These are phyloP conservation scores for Megaustenia siamemsis DNA, from an alignment of 2,888 invertebrate species.

Conservation along the genomic window DNA sequence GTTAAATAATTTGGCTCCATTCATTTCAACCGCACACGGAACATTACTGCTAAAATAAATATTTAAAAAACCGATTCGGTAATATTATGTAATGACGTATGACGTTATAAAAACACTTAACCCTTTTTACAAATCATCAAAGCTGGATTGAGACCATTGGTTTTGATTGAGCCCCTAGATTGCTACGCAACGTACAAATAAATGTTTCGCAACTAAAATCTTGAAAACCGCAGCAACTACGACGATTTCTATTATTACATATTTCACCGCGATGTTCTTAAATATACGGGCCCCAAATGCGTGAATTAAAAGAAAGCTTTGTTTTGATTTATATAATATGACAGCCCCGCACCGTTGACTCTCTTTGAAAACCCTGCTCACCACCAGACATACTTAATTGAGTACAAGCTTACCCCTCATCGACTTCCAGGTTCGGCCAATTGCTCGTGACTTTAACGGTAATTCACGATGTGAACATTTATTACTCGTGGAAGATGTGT, in stretches of 20 bases:
- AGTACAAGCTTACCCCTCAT: background rate
- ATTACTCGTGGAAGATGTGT: constrained; percentile 24
- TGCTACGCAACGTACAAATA: background rate
- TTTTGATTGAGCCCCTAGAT: background rate
- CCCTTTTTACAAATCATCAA: too few species aligned
- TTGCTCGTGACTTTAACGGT: constrained; percentile 21
- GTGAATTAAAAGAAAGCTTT: background rate
- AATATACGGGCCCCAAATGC: constrained; percentile 8
- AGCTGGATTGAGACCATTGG: background rate
- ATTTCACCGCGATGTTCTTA: background rate
- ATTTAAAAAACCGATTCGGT: too few species aligned
- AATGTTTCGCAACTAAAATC: background rate
- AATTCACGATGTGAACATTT: background rate
- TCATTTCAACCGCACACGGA: background rate
- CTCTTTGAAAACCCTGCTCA: background rate
- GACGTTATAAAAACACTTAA: background rate
- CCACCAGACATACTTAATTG: constrained; percentile 25
- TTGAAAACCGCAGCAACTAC: background rate
- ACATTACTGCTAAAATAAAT: background rate
- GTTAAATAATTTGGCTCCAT: background rate
- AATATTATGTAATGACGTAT: background rate
- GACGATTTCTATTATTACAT: background rate
- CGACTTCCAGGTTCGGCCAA: constrained; percentile 13
- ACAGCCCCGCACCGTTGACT: background rate
- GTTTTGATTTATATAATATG: constrained; percentile 13